Percentiles rank a stretch among this genome's conserved stretches.
phyloP scores from a whole-genome alignment of 1,140 invertebrate genomes.

The Sarcophaga bullata region DNA sequence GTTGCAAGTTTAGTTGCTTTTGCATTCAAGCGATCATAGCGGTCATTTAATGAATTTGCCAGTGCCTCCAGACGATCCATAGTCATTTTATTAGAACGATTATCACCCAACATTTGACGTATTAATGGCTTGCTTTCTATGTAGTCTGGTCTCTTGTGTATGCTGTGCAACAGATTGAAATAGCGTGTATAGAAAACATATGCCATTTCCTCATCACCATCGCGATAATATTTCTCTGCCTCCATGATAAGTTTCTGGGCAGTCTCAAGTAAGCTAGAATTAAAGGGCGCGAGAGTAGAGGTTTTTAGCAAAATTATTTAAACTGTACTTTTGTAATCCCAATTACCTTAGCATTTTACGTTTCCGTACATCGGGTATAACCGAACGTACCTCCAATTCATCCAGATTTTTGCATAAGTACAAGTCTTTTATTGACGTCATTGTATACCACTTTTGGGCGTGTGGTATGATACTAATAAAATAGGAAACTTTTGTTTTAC shows the following conservation, averaged over 20 bases:
- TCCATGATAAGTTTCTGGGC: constrained; percentile 70
- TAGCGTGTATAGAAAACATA: constrained; percentile 79
- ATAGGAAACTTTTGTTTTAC: neutral
- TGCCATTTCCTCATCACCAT: constrained; percentile 75
- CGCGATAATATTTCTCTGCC: constrained; percentile 68
- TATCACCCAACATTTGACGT: constrained; percentile 68
- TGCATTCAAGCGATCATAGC: constrained; percentile 67
- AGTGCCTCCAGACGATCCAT: constrained; percentile 69
- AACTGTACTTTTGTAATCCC: constrained; percentile 31
- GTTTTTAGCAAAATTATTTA: constrained; percentile 5
- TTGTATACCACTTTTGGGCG: constrained; percentile 40
- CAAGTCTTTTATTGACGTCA: constrained; percentile 67
- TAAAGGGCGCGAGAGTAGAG: neutral
- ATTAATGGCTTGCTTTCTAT: constrained; percentile 69
- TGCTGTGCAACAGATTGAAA: constrained; percentile 70
- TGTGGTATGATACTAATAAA: neutral
- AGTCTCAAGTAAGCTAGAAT: constrained; percentile 65
- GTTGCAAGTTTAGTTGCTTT: constrained; percentile 64
- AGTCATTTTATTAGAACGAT: constrained; percentile 68
- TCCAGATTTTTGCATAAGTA: constrained; percentile 68
- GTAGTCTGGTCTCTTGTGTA: constrained; percentile 70
- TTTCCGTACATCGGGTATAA: constrained; percentile 67
- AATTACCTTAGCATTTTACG: constrained; percentile 68
- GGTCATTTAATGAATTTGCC: constrained; percentile 69
- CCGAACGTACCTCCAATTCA: constrained; percentile 68